Evolutionary conservation across 2,888 invertebrate genomes (phyloP).

Genomic region (Chrysopilus asiliformis): DNA sequence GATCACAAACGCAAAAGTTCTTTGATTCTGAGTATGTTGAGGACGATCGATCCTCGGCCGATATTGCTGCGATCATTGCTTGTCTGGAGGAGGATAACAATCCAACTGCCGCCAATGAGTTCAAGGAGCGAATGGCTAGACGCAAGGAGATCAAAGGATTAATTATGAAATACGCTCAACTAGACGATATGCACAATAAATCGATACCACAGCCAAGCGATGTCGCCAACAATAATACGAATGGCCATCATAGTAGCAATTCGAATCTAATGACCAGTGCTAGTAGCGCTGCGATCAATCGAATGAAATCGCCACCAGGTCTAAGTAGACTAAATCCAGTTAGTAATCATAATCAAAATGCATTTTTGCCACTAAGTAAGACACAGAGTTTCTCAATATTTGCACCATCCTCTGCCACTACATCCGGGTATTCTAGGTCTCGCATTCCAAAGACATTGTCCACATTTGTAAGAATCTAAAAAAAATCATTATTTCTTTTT

Average conservation of each 20-base stretch:
- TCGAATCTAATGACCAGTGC: neutral
- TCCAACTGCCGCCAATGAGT: slow-evolving; percentile 35
- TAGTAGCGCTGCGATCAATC: neutral
- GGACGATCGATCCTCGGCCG: slow-evolving; percentile 38
- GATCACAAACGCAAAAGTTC: slow-evolving; percentile 21
- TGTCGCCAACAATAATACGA: neutral
- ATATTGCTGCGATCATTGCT: slow-evolving; percentile 40
- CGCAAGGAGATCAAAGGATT: slow-evolving; percentile 72
- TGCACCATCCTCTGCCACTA: slow-evolving; percentile 40
- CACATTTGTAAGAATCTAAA: slow-evolving; percentile 34
- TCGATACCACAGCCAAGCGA: neutral
- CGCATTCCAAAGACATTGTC: slow-evolving; percentile 37
- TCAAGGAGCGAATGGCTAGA: slow-evolving; percentile 60
- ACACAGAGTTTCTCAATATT: slow-evolving; percentile 22
- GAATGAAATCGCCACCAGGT: no score
- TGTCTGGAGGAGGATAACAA: slow-evolving; percentile 36
- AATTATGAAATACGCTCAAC: slow-evolving; percentile 68
- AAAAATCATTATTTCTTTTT: neutral
- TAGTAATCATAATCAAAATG: neutral
- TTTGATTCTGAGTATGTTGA: slow-evolving; percentile 23
- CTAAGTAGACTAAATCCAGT: no score
- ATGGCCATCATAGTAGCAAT: neutral
- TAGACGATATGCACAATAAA: slow-evolving; percentile 53
- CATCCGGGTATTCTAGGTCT: slow-evolving; percentile 34
- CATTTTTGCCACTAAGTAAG: slow-evolving; percentile 9